A percentile compares a stretch with the other conserved stretches of the same genome.
Evolutionary conservation across 2,888 invertebrate genomes (phyloP).

Genomic region (Drosophila mayaguana): DNA sequence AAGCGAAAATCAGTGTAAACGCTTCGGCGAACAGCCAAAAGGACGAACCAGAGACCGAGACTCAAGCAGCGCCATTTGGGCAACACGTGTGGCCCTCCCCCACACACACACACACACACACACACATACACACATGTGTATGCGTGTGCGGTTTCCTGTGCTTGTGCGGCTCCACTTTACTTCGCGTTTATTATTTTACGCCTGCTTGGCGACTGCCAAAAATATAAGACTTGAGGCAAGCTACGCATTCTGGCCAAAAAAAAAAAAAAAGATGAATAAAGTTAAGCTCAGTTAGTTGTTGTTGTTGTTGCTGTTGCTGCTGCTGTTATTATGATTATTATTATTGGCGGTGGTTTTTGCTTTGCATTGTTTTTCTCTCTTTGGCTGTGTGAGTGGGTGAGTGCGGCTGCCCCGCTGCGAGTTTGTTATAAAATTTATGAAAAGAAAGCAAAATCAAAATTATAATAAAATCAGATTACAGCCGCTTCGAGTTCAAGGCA

Average conservation of each 20-base stretch:
- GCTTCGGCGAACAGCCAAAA: slow-evolving; percentile 66
- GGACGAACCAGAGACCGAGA: slow-evolving; percentile 30
- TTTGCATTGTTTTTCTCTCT: slow-evolving; percentile 38
- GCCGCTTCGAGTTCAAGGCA: slow-evolving; percentile 57
- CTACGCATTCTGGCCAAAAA: slow-evolving; percentile 11
- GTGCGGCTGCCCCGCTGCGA: slow-evolving; percentile 26
- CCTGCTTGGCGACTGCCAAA: slow-evolving; percentile 80
- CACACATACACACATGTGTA: slow-evolving; percentile 1
- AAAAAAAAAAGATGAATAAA: too few relatives aligned
- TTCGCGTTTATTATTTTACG: slow-evolving; percentile 82
- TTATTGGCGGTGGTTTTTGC: slow-evolving; percentile 76
- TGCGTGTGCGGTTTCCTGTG: slow-evolving; percentile 54
- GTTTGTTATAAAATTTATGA: slow-evolving; percentile 82
- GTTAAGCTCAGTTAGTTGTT: slow-evolving; percentile 44
- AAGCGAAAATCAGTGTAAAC: slow-evolving; percentile 82
- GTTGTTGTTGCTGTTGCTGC: slow-evolving; percentile 29
- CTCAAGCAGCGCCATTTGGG: slow-evolving; percentile 54
- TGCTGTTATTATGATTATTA: slow-evolving; percentile 73
- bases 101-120: slow-evolving; percentile 13
- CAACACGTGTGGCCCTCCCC: slow-evolving; percentile 55
- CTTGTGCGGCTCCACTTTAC: slow-evolving; percentile 77
- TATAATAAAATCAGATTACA: slow-evolving; percentile 82
- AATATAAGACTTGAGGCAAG: slow-evolving; percentile 50
- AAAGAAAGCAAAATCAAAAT: slow-evolving; percentile 82
- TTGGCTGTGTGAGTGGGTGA: not conserved